Percentiles rank a stretch among this genome's conserved stretches.
phyloP scores from a whole-genome alignment of 2,113 vertebrate genomes.

The Scophthalmus maximus region DNA sequence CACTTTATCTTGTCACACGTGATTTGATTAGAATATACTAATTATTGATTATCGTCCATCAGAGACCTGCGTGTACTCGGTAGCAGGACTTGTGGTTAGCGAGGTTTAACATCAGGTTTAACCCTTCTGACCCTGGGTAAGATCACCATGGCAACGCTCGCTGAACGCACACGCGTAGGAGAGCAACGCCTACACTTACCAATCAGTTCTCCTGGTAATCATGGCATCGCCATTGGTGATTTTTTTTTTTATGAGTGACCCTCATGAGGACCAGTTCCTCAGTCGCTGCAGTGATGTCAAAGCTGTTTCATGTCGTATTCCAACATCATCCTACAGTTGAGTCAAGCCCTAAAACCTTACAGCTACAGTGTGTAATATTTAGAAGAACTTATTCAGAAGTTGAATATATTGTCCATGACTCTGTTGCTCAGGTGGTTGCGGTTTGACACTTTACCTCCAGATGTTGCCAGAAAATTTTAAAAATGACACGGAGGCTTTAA shows the following conservation, averaged over 20 bases:
- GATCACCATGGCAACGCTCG: background rate
- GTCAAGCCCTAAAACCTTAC: too few relatives aligned
- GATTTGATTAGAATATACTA: background rate
- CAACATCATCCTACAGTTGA: too few relatives aligned
- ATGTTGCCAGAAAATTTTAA: too few relatives aligned
- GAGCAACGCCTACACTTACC: background rate
- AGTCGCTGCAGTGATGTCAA: background rate
- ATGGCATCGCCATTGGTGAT: background rate
- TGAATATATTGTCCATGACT: too few relatives aligned
- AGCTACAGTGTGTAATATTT: too few relatives aligned
- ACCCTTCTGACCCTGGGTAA: background rate
- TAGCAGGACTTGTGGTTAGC: background rate
- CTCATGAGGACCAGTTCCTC: background rate
- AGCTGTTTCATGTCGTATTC: too few relatives aligned
- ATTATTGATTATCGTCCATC: background rate
- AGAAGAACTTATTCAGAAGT: too few relatives aligned
- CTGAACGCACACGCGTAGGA: background rate
- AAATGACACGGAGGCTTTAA: too few relatives aligned
- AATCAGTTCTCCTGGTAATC: background rate
- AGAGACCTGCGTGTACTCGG: background rate
- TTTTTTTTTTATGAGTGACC: background rate
- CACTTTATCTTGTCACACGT: background rate
- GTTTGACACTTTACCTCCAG: too few relatives aligned
- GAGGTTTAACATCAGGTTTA: background rate
- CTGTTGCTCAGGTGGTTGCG: too few relatives aligned